These are phyloP conservation scores for Caenorhabditis doughertyi DNA, from an alignment of 2,888 invertebrate genomes.

Conservation along the genomic window DNA sequence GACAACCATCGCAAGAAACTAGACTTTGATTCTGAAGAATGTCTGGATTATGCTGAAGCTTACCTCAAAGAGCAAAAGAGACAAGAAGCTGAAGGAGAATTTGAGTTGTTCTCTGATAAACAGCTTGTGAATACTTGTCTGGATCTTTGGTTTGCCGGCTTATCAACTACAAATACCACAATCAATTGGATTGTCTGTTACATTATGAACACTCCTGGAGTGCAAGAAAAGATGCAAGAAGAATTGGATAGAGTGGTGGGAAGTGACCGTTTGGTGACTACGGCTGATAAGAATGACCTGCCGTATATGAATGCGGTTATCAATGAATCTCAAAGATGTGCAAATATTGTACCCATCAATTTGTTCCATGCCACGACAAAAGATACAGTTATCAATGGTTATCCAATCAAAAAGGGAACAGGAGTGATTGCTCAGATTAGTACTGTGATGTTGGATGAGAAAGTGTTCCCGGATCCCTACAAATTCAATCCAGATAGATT, in stretches of 20 bases:
- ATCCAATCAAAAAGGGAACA: conserved; percentile 41
- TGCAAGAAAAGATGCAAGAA: conserved; percentile 65
- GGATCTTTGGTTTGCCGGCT: conserved; percentile 55
- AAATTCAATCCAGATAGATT: conserved; percentile 59
- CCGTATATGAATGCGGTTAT: conserved; percentile 64
- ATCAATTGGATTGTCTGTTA: conserved; percentile 49
- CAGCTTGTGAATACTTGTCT: conserved; percentile 51
- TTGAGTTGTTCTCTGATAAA: conserved; percentile 49
- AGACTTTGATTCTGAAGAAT: conserved; percentile 41
- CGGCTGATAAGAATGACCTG: conserved; percentile 61
- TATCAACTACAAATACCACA: conserved; percentile 54
- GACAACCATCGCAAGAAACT: conserved; percentile 56
- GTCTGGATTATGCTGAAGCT: conserved; percentile 63
- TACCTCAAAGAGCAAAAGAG: conserved; percentile 66
- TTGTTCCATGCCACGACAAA: conserved; percentile 39
- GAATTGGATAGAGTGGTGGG: conserved; percentile 67
- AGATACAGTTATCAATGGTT: conserved; percentile 43
- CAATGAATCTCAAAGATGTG: conserved; percentile 61
- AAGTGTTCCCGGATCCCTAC: conserved; percentile 57
- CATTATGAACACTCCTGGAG: conserved; percentile 43
- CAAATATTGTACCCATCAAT: conserved; percentile 62
- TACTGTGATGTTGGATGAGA: conserved; percentile 50
- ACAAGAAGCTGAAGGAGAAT: conserved; percentile 50
- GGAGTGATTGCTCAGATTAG: conserved; percentile 61
- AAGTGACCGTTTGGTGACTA: conserved; percentile 63